phyloP scores from a whole-genome alignment of 2,797 vertebrate genomes.

The Phoeniculus purpureus region DNA sequence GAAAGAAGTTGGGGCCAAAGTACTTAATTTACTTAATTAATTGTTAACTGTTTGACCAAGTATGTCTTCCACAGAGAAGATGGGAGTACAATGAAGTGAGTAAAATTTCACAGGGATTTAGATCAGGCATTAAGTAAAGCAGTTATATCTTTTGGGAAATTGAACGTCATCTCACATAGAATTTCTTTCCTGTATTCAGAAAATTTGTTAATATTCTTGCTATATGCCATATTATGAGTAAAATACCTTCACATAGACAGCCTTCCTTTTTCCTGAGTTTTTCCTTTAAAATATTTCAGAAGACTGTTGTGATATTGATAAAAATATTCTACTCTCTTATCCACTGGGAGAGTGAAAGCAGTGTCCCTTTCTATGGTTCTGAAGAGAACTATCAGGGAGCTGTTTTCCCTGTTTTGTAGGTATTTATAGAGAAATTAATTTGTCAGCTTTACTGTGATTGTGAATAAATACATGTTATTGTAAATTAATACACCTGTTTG shows the following conservation, averaged over 20 bases:
- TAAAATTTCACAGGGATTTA: conserved; percentile 40
- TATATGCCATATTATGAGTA: background rate
- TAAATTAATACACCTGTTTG: too few relatives aligned
- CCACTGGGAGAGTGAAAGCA: background rate
- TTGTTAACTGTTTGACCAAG: conserved; percentile 54
- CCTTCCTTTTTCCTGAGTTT: background rate
- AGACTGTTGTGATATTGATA: background rate
- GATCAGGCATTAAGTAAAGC: conserved; percentile 29
- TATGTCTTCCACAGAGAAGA: conserved; percentile 28
- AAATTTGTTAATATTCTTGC: background rate
- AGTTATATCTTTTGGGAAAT: conserved; percentile 14
- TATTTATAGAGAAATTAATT: background rate
- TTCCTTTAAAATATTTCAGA: background rate
- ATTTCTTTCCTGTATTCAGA: background rate
- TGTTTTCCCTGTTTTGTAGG: background rate
- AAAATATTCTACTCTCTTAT: background rate
- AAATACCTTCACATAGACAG: background rate
- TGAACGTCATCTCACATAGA: background rate
- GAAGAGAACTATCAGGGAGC: background rate
- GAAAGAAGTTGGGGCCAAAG: conserved; percentile 42
- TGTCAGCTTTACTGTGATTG: too few relatives aligned
- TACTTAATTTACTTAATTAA: conserved; percentile 59
- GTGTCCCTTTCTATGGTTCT: background rate
- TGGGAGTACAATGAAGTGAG: conserved; percentile 56
- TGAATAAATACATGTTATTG: too few relatives aligned